phyloP scores from a whole-genome alignment of 2,113 vertebrate species.

The Rhinolophus ferrumequinum region DNA sequence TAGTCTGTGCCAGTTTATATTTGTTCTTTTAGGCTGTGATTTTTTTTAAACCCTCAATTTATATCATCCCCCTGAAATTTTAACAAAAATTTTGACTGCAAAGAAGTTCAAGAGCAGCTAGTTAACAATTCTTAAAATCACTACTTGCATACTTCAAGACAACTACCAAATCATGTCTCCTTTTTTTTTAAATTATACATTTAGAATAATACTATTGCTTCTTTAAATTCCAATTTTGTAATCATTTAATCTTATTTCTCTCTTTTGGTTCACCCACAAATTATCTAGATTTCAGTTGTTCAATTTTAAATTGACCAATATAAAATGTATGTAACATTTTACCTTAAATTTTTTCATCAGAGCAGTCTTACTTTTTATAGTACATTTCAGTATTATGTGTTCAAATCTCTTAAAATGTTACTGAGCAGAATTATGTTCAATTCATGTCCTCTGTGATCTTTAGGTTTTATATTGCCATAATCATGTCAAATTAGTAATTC shows the following conservation, averaged over 20 bases:
- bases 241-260: background rate
- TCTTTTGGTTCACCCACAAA: background rate
- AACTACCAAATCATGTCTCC: background rate
- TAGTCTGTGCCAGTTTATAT: background rate
- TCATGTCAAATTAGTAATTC: conserved; percentile 32
- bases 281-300: background rate
- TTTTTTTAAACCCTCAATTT: background rate
- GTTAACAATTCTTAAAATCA: background rate
- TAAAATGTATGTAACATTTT: conserved; percentile 6
- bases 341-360: background rate
- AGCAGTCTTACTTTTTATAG: background rate
- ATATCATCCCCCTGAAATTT: background rate
- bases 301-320: background rate
- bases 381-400: background rate
- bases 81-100: background rate
- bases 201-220: background rate
- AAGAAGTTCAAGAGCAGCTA: background rate
- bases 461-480: background rate
- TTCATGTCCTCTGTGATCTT: conserved; percentile 27
- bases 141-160: background rate
- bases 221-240: background rate
- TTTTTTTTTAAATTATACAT: background rate
- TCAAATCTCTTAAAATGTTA: background rate
- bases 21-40: background rate
- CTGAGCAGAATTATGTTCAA: conserved; percentile 41